Conservation (phyloP, 2,113 vertebrate species). For the Tringa solitaria region DNA sequence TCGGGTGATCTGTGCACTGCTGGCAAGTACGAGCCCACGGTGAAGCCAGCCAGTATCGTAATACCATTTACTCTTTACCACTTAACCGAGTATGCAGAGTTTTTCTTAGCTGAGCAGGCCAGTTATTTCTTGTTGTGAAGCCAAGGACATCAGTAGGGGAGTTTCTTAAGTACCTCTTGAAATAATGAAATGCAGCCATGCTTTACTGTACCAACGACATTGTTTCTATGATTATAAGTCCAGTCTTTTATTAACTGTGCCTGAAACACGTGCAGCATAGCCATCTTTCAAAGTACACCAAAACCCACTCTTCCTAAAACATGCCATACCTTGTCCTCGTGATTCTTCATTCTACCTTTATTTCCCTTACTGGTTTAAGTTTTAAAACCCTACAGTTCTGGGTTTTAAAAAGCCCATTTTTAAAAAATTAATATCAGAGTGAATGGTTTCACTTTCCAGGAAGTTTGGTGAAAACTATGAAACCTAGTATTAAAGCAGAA, state of each 20-base stretch:
- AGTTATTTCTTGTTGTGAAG: background rate
- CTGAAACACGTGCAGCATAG: background rate
- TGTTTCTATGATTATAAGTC: background rate
- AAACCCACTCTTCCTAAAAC: background rate
- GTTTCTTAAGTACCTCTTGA: background rate
- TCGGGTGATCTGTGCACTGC: rapidly evolving
- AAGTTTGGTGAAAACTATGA: background rate
- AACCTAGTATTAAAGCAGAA: background rate
- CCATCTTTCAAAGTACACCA: background rate
- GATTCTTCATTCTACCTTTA: background rate
- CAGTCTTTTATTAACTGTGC: background rate
- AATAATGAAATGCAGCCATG: background rate
- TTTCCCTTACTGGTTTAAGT: background rate
- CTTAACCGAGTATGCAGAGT: background rate
- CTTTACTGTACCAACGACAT: background rate
- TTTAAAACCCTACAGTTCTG: background rate
- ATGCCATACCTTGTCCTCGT: background rate
- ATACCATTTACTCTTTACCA: background rate
- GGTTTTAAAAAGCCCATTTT: background rate
- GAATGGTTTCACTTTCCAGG: background rate
- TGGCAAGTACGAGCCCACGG: background rate
- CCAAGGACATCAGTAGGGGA: background rate
- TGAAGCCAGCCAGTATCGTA: background rate
- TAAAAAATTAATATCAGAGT: background rate
- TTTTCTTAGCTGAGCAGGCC: background rate